These are phyloP conservation scores for Leptoteleia sp. DNA, from an alignment of 1,140 invertebrate genomes.

Conservation along the genomic window DNA sequence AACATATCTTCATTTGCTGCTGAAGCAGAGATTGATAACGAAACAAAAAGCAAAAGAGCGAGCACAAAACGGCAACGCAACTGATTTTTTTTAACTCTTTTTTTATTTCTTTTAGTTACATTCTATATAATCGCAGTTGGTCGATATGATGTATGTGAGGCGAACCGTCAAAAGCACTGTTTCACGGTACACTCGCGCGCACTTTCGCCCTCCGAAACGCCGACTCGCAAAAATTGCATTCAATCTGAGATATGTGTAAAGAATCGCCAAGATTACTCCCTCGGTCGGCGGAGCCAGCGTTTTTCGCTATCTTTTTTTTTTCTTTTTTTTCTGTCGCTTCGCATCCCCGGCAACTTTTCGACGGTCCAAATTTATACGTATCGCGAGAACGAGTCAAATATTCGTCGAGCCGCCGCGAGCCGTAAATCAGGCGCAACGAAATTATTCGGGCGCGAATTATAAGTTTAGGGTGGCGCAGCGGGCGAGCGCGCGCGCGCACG, in stretches of 20 bases:
- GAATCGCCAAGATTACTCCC: constrained; percentile 46
- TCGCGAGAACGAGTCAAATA: constrained; percentile 28
- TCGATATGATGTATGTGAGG: constrained; percentile 60
- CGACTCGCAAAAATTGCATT: constrained; percentile 52
- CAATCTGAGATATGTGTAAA: constrained; percentile 55
- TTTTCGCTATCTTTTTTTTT: constrained; percentile 52
- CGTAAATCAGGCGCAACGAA: constrained; percentile 32
- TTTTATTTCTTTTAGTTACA: constrained; percentile 36
- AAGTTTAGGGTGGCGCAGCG: constrained; percentile 15
- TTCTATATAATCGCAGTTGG: constrained; percentile 48
- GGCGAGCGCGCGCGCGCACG: too few species aligned
- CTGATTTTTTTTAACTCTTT: constrained; percentile 30
- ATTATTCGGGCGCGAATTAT: constrained; percentile 27
- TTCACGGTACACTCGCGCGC: constrained; percentile 14
- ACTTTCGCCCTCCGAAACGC: not conserved
- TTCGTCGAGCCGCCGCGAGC: constrained; percentile 8
- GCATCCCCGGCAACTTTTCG: constrained; percentile 22
- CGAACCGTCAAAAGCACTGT: constrained; percentile 50
- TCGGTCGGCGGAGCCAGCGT: constrained; percentile 16
- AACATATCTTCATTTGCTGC: constrained; percentile 38
- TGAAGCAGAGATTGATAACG: constrained; percentile 36
- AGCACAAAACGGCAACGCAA: constrained; percentile 8
- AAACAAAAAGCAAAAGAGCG: constrained; percentile 14
- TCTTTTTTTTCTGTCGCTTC: constrained; percentile 32
- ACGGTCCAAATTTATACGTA: constrained; percentile 31